Base-by-base conservation (phyloP, 2,888 invertebrate genomes). In the Isoperla grammatica region DNA sequence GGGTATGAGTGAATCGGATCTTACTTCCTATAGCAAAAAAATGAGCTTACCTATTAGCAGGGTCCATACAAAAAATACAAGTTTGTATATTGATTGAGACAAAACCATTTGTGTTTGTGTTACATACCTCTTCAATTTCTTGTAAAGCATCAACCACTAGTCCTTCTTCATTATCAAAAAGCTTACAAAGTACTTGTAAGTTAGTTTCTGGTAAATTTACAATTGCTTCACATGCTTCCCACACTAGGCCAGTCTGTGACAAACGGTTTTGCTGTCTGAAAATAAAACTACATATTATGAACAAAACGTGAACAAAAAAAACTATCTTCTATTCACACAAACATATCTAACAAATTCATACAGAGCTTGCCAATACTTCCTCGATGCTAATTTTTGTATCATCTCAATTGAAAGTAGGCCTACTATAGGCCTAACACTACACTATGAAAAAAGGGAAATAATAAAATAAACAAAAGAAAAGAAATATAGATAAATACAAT, bases 111-210 rank as follows among this genome's bases (percentile, higher is more conserved):
- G 37, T n/a, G n/a, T n/a, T n/a, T n/a, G n/a, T n/a, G n/a, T n/a
- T 17, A 35, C 59, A 43, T 60, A 63, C 65, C 39, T 65, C 66
- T 57, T 66, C 64, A 17, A 66, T 64, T 59, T 66, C 66, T 37
- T 63, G 62, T n/a, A 66, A 23, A 13, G 66, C 66, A 55, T 66
- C 66, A 12, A 59, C 17, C 4, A 66, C 57, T 23, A 65, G 50
- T 13, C 37, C 37, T 60, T 64, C 62, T 48, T 65, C 64, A 43
- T 35, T 61, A 20, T 63, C 56, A 17, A 66, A n/a, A 11, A 56
- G 17, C 22, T 61, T 55, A 42, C 54, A 53, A 12, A 61, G 50
- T 8, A 61, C 62, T 43, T 57, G 50, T 8, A 64, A 40, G 56
- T 65, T 65, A 58, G 63, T 55, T 22, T 29, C 49, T 11, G 66